A percentile compares a stretch with the other conserved stretches of the same genome.
Conservation (phyloP, 1,140 invertebrate species). For the Micrasema longulum region DNA sequence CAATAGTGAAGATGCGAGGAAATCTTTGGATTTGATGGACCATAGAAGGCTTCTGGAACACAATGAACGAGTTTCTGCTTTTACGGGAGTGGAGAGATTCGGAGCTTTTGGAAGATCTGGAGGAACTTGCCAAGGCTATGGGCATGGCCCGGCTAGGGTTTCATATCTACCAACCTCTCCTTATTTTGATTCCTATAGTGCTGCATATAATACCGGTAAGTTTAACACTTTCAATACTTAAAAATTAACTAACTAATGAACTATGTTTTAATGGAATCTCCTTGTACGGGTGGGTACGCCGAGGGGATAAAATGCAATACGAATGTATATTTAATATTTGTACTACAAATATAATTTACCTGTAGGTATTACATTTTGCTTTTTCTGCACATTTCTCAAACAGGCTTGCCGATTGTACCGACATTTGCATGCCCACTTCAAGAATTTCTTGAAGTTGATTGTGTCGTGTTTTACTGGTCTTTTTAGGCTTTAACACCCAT, state of each 20-base stretch:
- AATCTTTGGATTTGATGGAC: constrained; percentile 5
- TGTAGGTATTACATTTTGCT: no score
- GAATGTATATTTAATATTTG: no score
- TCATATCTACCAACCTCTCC: constrained; percentile 6
- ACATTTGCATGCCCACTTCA: no score
- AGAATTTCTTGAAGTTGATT: no score
- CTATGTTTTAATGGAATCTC: no score
- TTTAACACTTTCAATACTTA: constrained; percentile 10
- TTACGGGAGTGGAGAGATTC: constrained; percentile 31
- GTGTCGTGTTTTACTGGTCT: no score
- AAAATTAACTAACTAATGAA: neutral
- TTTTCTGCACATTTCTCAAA: no score
- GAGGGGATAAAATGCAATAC: no score
- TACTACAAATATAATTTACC: no score
- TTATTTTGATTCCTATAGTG: constrained; percentile 32
- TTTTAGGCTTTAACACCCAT: no score
- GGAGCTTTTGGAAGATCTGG: neutral
- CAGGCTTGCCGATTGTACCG: no score
- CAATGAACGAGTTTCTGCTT: constrained; percentile 27
- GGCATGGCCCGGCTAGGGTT: constrained; percentile 1
- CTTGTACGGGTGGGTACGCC: no score
- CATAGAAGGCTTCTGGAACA: constrained; percentile 17
- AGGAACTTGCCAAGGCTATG: constrained; percentile 5
- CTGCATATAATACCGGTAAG: constrained; percentile 39
- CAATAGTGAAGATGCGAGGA: constrained; percentile 10